Percentiles rank a stretch among this genome's conserved stretches.
Evolutionary conservation across 2,113 vertebrate species (phyloP).

Genomic region (Microcebus jonahi): DNA sequence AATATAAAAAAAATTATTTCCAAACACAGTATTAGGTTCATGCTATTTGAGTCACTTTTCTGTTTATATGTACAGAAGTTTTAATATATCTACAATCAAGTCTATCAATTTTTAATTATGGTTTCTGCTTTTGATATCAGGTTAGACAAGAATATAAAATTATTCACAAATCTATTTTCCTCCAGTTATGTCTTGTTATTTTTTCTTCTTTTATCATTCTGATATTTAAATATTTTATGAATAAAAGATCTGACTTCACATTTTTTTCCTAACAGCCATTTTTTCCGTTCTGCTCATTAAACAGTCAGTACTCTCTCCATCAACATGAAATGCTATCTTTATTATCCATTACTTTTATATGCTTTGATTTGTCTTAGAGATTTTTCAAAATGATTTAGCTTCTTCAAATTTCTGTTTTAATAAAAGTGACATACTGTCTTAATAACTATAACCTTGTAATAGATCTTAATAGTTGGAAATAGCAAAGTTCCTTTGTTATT

Average conservation of each 20-base stretch:
- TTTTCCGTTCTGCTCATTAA: background rate
- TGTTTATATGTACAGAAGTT: background rate
- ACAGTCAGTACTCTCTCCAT: background rate
- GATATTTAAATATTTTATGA: background rate
- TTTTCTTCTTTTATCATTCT: background rate
- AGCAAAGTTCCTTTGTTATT: background rate
- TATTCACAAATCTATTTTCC: background rate
- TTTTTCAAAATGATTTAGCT: background rate
- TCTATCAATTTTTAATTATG: background rate
- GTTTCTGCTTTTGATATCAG: background rate
- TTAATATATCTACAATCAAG: background rate
- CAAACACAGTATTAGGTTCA: background rate
- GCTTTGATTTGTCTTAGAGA: background rate
- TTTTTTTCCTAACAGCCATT: background rate
- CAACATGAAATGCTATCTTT: background rate
- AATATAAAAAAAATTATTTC: background rate
- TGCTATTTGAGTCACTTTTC: background rate
- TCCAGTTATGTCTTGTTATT: background rate
- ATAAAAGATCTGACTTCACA: background rate
- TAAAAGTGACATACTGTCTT: background rate
- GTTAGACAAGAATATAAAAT: background rate
- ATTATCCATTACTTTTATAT: background rate
- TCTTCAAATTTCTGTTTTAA: background rate
- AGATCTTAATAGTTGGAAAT: background rate
- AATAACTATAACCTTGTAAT: background rate